Percentiles rank a stretch among this genome's conserved stretches.
phyloP scores from a whole-genome alignment of 2,888 invertebrate genomes.

The Drosophila borealis region DNA sequence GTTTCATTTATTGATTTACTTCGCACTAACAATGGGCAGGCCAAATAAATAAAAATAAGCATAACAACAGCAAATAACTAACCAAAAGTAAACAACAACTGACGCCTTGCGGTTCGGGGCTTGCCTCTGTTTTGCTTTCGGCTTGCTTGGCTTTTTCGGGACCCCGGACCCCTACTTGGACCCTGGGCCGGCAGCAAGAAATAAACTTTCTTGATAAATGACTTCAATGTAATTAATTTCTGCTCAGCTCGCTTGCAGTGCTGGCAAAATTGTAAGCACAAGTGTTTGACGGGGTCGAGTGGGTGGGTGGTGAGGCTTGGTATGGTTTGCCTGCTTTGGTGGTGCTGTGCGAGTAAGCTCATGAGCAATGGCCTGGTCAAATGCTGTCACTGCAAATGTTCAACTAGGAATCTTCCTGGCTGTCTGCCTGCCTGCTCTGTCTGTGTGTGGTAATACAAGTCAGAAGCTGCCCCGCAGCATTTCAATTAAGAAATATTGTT shows the following conservation, averaged over 20 bases:
- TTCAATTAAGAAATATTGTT: constrained; percentile 77
- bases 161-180: not conserved
- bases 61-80: constrained; percentile 66
- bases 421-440: constrained; percentile 9
- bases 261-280: constrained; percentile 58
- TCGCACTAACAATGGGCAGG: constrained; percentile 65
- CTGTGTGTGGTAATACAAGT: constrained; percentile 47
- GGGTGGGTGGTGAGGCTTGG: constrained; percentile 4
- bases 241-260: constrained; percentile 75
- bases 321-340: constrained; percentile 12
- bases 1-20: constrained; percentile 76
- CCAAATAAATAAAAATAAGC: constrained; percentile 73
- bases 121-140: constrained; percentile 40
- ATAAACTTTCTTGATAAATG: constrained; percentile 81
- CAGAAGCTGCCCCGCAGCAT: constrained; percentile 63
- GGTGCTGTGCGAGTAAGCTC: constrained; percentile 45
- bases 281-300: constrained; percentile 23
- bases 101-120: constrained; percentile 67
- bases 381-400: constrained; percentile 77
- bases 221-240: constrained; percentile 81
- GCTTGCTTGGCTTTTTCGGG: constrained; percentile 21
- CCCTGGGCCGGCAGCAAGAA: constrained; percentile 59
- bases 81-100: constrained; percentile 77
- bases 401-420: constrained; percentile 21
- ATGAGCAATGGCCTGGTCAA: constrained; percentile 68